Base-by-base conservation (phyloP, 2,797 vertebrate genomes). In the Gadopsis marmoratus region DNA sequence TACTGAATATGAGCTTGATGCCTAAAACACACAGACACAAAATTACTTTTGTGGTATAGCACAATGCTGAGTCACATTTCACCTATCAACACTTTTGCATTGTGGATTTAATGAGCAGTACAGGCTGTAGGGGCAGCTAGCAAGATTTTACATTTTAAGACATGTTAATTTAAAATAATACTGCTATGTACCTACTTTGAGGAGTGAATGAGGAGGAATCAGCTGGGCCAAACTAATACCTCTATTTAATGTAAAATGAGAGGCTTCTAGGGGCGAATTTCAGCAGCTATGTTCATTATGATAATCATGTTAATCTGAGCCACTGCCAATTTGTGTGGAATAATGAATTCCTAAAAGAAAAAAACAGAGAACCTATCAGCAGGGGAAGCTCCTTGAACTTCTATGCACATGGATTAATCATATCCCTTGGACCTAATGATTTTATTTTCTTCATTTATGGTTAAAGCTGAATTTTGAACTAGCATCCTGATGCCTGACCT, bases 291-390 rank as follows among this genome's bases (percentile, higher is more conserved):
- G 84, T 90, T 93, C 82, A 92, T 90, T 91, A 91, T 86, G 83
- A 89, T 93, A 90, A 92, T 89, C 78, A 79, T 71, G 90, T 90
- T 89, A 88, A 93, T 94, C 92, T 89, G 77, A 82, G 58, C 69
- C 77, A 71, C 63, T 87, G 63, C 73, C 80, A 86, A 78, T 90
- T 89, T 83, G 59, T 76, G 77, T 53, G 59, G 72, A 90, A 86
- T 89, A 83, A 93, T 88, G 69, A 86, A 91, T 87, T 84, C 54
- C 70, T 88, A 74, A 81, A 78, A 72, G 71, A 86, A 90, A 89
- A 85, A 74, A 51, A 86, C 48, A 77, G 43, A 84, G 63, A 80
- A 78, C 43, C 26, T 29, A 75, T 84, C 78, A 91, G 63, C 74
- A 71, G 55, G 51, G 63, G 71, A 77, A 64, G 56, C 56, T 88